Base-by-base conservation (phyloP, 2,888 invertebrate species). In the Timema cristinae region DNA sequence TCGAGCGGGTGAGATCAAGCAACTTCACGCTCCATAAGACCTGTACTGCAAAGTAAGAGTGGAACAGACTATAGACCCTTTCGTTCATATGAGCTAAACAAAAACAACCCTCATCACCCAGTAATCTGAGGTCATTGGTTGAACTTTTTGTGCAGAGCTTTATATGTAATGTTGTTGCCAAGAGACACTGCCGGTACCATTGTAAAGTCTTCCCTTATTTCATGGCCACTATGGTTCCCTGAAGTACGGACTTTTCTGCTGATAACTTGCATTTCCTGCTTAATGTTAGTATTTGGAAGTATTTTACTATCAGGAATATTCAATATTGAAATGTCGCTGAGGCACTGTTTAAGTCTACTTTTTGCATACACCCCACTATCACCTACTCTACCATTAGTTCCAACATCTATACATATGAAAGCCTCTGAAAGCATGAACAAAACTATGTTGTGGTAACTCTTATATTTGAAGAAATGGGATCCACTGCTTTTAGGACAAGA, bases 331-430 rank as follows among this genome's bases (percentile, higher is more conserved):
- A n/a, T 68, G 51, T 71, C 61, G 32, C 56, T 69, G 7, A 68
- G 67, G 15, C 70, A 70, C 13, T 56, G 9, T 10, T 61, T 56
- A 6, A 73, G 50, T 32, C 15, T 50, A 59, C 72, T 72, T 32
- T 74, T 69, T 32, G n/a, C 69, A 50, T 63, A 74, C 10, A 77
- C 74, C n/a, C 72, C 74, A 56, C 72, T 72, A 70, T 78, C 77
- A 70, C 73, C 69, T 16, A 71, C 69, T 49, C 74, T 54, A 50
- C 78, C 77, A 73, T 77, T 75, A 11, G 76, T 73, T 66, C 77
- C 77, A 15, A 77, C 69, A 72, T 78, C 75, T n/a, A 77, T 68
- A 50, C 73, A 74, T 51, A 73, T 71, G 63, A 77, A 69, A 6
- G 76, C 76, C 71, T 78, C 71, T 7, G 50, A 16, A 66, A 69